Evolutionary conservation across 2,113 vertebrate genomes (phyloP).

Genomic region (Notothenia rossii): DNA sequence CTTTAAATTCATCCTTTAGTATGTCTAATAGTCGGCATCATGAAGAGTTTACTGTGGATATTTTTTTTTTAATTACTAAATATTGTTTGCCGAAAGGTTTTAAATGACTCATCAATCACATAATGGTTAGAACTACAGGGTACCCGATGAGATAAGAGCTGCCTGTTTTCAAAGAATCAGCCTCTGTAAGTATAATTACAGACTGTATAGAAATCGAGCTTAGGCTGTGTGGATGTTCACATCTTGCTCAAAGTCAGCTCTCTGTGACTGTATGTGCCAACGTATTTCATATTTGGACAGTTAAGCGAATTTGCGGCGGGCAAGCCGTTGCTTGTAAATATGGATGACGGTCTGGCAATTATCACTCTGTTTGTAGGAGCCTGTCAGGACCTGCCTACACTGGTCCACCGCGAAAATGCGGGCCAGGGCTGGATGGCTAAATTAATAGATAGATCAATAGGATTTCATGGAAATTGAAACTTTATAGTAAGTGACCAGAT

Average conservation of each 20-base stretch:
- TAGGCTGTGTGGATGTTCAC: background rate
- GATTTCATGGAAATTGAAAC: background rate
- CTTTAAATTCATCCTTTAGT: background rate
- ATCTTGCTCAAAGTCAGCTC: background rate
- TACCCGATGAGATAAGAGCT: background rate
- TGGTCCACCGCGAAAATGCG: constrained; percentile 48
- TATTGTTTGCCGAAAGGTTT: background rate
- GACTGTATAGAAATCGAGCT: background rate
- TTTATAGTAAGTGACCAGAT: background rate
- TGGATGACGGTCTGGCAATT: constrained; percentile 96
- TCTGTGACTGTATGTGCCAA: constrained; percentile 39
- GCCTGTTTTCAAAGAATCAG: background rate
- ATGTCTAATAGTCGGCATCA: background rate
- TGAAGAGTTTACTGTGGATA: background rate
- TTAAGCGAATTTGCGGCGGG: constrained; percentile 92
- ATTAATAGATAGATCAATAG: constrained; percentile 12
- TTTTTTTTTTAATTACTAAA: too few relatives aligned
- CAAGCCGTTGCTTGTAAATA: constrained; percentile 90
- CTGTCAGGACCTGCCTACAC: constrained; percentile 89
- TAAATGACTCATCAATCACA: constrained; percentile 1
- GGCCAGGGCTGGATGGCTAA: constrained; percentile 8
- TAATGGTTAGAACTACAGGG: constrained; percentile 2
- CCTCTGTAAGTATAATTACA: constrained; percentile 22
- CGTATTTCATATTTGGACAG: constrained; percentile 89
- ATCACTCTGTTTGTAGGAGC: constrained; percentile 88